phyloP scores from a whole-genome alignment of 2,797 vertebrate species.

The Malurus splendens region DNA sequence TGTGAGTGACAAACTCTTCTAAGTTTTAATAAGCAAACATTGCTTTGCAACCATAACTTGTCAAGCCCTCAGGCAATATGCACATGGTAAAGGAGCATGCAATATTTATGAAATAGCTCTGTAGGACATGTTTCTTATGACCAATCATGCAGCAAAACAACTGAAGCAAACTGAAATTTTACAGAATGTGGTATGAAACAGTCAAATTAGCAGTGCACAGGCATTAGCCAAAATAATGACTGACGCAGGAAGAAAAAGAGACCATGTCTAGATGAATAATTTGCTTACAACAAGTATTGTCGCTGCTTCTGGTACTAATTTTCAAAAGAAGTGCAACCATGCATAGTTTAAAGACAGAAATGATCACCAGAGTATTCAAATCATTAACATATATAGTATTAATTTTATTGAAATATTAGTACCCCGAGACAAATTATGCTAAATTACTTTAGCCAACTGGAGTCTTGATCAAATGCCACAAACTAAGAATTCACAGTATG shows the following conservation, averaged over 20 bases:
- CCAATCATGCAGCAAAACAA: not conserved
- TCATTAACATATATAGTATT: not conserved
- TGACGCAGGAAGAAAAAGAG: not conserved
- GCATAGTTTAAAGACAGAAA: not conserved
- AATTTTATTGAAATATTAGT: not conserved
- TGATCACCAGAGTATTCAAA: not conserved
- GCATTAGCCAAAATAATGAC: not conserved
- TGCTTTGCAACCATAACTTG: not conserved
- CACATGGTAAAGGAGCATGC: rapidly evolving
- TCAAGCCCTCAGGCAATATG: not conserved
- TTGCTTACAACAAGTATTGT: not conserved
- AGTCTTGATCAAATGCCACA: not conserved
- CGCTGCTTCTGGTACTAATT: not conserved
- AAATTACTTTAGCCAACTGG: not conserved
- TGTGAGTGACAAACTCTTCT: not conserved
- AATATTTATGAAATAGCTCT: not conserved
- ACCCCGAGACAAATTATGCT: not conserved
- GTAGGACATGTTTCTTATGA: not conserved
- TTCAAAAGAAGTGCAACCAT: not conserved
- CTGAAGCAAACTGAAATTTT: not conserved
- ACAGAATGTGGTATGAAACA: not conserved
- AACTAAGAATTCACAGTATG: not conserved
- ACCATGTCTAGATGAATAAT: not conserved
- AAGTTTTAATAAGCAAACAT: not conserved
- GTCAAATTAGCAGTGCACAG: not conserved